Base-by-base conservation (phyloP, 2,113 vertebrate genomes). In the Heptranchias perlo region DNA sequence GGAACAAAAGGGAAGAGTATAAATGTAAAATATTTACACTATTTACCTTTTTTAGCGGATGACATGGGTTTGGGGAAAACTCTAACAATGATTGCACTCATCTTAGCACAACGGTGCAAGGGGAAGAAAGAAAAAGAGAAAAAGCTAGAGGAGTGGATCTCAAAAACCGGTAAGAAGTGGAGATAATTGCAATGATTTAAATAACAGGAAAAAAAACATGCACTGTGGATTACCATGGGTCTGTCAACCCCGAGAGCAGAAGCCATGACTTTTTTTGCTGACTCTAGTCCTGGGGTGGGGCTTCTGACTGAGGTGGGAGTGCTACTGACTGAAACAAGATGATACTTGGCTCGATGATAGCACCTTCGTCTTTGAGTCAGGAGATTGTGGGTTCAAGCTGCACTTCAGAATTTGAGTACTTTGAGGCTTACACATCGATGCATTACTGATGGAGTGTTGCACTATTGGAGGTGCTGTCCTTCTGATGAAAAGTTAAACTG, bases 21-120 rank as follows among this genome's bases (percentile, higher is more conserved):
- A 31, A 89, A 52, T 89, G 28, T 89, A 89, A 89, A 87, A 13
- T 49, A 49, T 95, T 44, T 7, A 10, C 8, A 44, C 21, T 96
- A 35, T 84, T 95, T 58, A 52, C 96, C 58, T 7, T 96, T 97
- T 54, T 31, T 96, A 99, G 99, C 99, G 0, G 99, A 99, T 97
- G 99, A 99, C 97, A 99, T 99, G 99, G 99, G 99, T 67, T 97
- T 99, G 96, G 99, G 99, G 44, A 99, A 99, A 97, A 99, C 99
- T 16, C 97, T 99, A 96, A 99, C 99, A 0, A 98, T 99, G 98
- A 98, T 99, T 49, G 97, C 99, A 4, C 98, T 99, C 96, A 97
- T 99, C 82, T 97, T 99, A 97, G 96, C 97, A 73, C 97, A 98
- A 97, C 99, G 98, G 96, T 97, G 96, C 16, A 96, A 97, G 95